A percentile compares a stretch with the other conserved stretches of the same genome.
phyloP scores from a whole-genome alignment of 2,888 invertebrate species.

The Harmothoe impar region DNA sequence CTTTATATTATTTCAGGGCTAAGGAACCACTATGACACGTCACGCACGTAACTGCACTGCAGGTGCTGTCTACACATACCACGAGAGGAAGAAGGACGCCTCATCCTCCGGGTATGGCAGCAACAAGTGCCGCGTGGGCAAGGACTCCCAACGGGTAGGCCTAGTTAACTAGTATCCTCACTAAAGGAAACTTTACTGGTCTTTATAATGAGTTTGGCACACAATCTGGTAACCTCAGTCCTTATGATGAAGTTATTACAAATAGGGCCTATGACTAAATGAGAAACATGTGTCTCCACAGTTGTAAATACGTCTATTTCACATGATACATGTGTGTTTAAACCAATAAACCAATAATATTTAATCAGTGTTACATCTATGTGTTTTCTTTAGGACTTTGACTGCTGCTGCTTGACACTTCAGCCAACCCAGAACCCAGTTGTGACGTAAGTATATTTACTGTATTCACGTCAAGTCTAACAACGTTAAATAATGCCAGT shows the following conservation, averaged over 20 bases:
- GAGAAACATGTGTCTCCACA: too few species aligned
- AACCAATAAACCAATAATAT: too few species aligned
- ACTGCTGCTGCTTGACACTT: constrained; percentile 97
- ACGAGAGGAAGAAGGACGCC: constrained; percentile 98
- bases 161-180: too few species aligned
- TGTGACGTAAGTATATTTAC: constrained; percentile 89
- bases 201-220: too few species aligned
- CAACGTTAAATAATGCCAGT: background rate
- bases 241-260: too few species aligned
- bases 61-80: constrained; percentile 98
- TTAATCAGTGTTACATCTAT: too few species aligned
- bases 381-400: constrained; percentile 89
- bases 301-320: too few species aligned
- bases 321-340: too few species aligned
- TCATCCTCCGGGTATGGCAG: constrained; percentile 94
- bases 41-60: constrained; percentile 99
- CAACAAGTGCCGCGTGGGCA: constrained; percentile 89
- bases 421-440: constrained; percentile 98
- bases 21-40: constrained; percentile 85
- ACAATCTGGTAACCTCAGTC: too few species aligned
- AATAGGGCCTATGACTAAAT: too few species aligned
- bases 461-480: background rate
- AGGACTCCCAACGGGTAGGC: constrained; percentile 91
- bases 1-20: too few species aligned
- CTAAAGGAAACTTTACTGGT: too few species aligned